Conservation (phyloP, 2,113 vertebrate species). For the Corapipo altera region DNA sequence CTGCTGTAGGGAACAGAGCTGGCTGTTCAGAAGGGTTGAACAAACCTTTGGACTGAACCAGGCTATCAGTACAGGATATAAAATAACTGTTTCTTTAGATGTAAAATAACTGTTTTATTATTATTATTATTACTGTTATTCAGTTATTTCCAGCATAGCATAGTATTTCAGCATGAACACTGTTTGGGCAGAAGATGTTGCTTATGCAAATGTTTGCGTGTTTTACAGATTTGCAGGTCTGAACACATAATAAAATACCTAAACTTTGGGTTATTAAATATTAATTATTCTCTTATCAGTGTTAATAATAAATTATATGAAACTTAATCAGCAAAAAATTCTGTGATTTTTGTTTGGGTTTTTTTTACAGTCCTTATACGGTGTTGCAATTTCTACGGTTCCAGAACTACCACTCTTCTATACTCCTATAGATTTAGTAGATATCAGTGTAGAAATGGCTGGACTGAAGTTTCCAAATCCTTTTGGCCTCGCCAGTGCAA, state of each 20-base stretch:
- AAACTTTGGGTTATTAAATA: background rate
- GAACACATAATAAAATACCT: background rate
- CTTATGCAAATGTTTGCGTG: background rate
- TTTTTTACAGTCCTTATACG: slow-evolving; percentile 75
- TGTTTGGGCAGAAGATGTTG: background rate
- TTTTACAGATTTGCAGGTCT: background rate
- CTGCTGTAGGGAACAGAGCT: background rate
- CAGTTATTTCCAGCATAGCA: background rate
- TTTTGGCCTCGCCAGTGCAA: slow-evolving; percentile 91
- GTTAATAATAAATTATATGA: background rate
- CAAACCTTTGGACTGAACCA: background rate
- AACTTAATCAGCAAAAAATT: background rate
- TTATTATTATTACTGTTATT: background rate
- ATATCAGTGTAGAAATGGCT: slow-evolving; percentile 87
- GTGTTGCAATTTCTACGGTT: slow-evolving; percentile 66
- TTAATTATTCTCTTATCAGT: background rate
- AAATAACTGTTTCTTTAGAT: background rate
- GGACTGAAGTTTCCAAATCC: slow-evolving; percentile 89
- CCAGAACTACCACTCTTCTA: slow-evolving; percentile 87
- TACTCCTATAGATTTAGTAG: slow-evolving; percentile 85
- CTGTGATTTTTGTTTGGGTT: background rate
- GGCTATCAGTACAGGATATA: background rate
- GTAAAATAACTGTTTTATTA: background rate
- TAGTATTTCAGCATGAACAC: background rate
- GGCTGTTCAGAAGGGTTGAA: background rate